Conservation (phyloP, 2,888 invertebrate species). For the Andrena chrysosceles region DNA sequence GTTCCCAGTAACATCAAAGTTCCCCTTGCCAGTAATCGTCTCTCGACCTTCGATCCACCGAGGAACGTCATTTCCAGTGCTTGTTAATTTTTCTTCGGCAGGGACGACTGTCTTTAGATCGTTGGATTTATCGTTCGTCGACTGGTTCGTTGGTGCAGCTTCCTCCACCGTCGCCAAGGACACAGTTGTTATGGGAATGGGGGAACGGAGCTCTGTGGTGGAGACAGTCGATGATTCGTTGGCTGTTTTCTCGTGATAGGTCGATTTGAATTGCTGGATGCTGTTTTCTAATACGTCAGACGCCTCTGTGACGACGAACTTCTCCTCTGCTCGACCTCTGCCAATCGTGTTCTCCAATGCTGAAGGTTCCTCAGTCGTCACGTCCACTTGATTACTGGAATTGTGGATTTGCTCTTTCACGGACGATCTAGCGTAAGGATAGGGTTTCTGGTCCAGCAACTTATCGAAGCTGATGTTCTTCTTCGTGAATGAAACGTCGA, state of each 20-base stretch:
- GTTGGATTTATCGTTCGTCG: conserved; percentile 9
- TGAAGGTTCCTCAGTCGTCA: conserved; percentile 70
- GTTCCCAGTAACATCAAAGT: conserved; percentile 72
- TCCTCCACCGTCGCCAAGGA: conserved; percentile 1
- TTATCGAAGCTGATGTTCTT: conserved; percentile 43
- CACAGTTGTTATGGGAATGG: conserved; percentile 32
- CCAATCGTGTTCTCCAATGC: conserved; percentile 79
- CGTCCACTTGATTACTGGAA: conserved; percentile 16
- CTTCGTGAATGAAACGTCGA: conserved; percentile 24
- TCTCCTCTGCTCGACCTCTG: conserved; percentile 65
- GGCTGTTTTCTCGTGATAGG: conserved; percentile 68
- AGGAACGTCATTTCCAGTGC: conserved; percentile 56
- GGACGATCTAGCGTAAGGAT: conserved; percentile 72
- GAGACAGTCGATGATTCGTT: conserved; percentile 43
- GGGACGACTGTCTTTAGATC: conserved; percentile 19
- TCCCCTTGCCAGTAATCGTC: conserved; percentile 49
- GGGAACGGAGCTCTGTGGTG: conserved; percentile 30
- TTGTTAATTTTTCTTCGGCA: conserved; percentile 34
- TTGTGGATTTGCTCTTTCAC: conserved; percentile 37
- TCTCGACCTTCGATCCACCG: conserved; percentile 50
- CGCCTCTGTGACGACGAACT: conserved; percentile 74
- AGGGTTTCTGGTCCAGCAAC: conserved; percentile 68
- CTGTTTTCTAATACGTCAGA: conserved; percentile 77
- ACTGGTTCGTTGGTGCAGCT: conserved; percentile 39
- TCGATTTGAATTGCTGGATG: conserved; percentile 75